Evolutionary conservation across 2,113 vertebrate species (phyloP).

Genomic region (Muscicapa adusta): DNA sequence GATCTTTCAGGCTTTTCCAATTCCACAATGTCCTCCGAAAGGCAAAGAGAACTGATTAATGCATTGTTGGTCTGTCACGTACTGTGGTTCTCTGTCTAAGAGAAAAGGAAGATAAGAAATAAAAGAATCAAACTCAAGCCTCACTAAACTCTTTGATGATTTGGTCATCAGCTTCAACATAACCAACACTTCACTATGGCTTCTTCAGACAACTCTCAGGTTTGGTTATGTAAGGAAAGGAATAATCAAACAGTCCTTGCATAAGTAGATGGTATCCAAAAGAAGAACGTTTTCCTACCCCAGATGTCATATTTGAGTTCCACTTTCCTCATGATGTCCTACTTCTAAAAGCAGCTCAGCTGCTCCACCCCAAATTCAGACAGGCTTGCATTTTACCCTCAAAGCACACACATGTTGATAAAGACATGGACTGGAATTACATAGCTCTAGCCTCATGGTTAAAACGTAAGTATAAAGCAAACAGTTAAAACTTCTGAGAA

Average conservation of each 20-base stretch:
- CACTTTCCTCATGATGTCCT: neutral
- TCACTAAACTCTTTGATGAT: neutral
- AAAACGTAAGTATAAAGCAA: neutral
- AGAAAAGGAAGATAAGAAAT: neutral
- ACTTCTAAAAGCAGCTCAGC: neutral
- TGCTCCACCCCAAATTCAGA: neutral
- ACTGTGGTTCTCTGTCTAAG: neutral
- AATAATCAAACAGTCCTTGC: neutral
- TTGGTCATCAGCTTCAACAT: neutral
- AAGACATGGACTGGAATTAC: neutral
- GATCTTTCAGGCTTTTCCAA: neutral
- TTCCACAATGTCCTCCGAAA: neutral
- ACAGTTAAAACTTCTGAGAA: neutral
- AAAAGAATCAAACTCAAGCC: neutral
- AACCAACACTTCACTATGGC: neutral
- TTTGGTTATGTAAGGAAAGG: neutral
- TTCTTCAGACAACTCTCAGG: neutral
- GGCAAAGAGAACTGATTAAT: neutral
- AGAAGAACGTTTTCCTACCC: neutral
- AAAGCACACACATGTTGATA: neutral
- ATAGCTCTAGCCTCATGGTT: neutral
- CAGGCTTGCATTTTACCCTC: neutral
- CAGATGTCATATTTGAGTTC: neutral
- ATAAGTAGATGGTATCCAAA: neutral
- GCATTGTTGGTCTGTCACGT: neutral